Conservation (phyloP, 1,140 invertebrate species). For the Hypsibius dujardini region DNA sequence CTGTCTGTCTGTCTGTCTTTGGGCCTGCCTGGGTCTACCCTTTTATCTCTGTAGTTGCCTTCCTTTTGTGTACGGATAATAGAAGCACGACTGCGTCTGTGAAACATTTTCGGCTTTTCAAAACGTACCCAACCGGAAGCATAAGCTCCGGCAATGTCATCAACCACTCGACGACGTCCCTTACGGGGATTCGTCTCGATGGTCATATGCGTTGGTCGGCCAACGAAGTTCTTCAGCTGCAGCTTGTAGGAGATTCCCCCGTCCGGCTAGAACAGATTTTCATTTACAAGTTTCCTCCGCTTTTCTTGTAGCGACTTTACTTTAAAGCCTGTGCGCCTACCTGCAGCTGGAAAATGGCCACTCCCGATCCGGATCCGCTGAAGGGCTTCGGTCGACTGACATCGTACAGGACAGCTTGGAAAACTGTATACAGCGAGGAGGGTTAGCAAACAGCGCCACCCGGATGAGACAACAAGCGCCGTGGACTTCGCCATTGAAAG, state of each 20-base stretch:
- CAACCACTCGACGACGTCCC: conserved; percentile 21
- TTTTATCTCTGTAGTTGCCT: no score
- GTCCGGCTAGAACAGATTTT: conserved; percentile 20
- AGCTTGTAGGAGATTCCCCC: conserved; percentile 21
- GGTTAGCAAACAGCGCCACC: no score
- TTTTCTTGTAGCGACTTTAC: no score
- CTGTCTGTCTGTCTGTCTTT: no score
- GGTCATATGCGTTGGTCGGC: conserved; percentile 20
- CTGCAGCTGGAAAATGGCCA: conserved; percentile 22
- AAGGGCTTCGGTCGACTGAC: conserved; percentile 5
- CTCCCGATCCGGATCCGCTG: conserved; percentile 21
- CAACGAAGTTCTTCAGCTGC: not conserved
- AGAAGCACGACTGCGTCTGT: conserved; percentile 20
- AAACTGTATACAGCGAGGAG: no score
- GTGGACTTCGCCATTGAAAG: no score
- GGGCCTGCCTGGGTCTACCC: no score
- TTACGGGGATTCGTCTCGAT: conserved; percentile 21
- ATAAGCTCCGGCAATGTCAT: conserved; percentile 19
- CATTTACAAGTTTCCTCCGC: no score
- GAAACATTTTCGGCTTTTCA: conserved; percentile 6
- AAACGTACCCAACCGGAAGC: conserved; percentile 21
- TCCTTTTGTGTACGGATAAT: no score
- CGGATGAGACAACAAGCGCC: no score
- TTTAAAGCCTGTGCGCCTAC: no score
- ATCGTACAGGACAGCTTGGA: conserved; percentile 23